Evolutionary conservation across 2,113 vertebrate species (phyloP).

Genomic region (Phaethornis superciliosus): DNA sequence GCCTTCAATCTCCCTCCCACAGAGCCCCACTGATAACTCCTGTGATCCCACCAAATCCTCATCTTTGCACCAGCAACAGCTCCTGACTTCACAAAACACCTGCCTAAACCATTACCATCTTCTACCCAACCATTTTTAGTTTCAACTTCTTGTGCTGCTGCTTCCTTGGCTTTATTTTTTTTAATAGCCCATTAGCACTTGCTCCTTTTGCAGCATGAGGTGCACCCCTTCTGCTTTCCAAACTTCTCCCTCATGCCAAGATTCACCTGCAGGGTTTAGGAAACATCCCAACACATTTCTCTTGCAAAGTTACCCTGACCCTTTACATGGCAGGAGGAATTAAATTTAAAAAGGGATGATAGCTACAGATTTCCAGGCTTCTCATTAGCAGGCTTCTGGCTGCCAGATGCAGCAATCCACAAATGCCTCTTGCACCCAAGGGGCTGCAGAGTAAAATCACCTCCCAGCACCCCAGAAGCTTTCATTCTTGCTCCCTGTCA

Average conservation of each 20-base stretch:
- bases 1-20: not conserved
- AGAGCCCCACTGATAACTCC: not conserved
- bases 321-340: not conserved
- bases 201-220: not conserved
- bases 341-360: not conserved
- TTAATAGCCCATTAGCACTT: not conserved
- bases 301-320: not conserved
- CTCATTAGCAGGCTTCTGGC: fast-evolving
- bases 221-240: fast-evolving
- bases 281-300: not conserved
- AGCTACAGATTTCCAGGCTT: not conserved
- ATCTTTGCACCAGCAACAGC: not conserved
- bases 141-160: not conserved
- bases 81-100: not conserved
- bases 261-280: not conserved
- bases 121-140: not conserved
- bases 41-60: not conserved
- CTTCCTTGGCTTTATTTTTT: not conserved
- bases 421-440: not conserved
- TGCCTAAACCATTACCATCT: not conserved
- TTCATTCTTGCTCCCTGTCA: not conserved
- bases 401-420: not conserved
- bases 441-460: not conserved
- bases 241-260: not conserved
- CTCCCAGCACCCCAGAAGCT: not conserved